Percentiles rank a stretch among this genome's conserved stretches.
Conservation (phyloP, 1,140 invertebrate species). For the Metaphire vulgaris region DNA sequence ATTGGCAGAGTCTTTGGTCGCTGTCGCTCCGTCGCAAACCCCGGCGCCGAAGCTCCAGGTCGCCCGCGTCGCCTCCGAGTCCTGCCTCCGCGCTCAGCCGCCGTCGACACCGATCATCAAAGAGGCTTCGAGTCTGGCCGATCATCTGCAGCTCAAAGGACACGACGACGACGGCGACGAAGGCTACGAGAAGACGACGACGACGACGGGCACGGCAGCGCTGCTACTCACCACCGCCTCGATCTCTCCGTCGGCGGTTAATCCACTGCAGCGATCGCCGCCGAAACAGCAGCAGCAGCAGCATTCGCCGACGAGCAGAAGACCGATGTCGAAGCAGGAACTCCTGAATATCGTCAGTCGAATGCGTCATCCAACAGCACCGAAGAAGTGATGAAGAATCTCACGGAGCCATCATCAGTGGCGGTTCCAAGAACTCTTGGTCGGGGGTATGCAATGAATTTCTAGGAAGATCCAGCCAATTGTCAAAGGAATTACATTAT, state of each 20-base stretch:
- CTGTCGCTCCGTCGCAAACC: background rate
- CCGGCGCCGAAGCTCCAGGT: background rate
- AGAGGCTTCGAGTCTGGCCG: background rate
- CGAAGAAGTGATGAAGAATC: too few relatives aligned
- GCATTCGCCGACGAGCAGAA: background rate
- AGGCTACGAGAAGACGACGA: background rate
- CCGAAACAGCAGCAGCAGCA: background rate
- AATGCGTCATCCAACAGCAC: background rate
- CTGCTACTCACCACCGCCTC: too few relatives aligned
- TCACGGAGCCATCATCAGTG: too few relatives aligned
- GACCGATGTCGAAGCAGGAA: background rate
- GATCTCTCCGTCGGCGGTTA: background rate
- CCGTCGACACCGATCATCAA: too few relatives aligned
- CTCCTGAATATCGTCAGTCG: background rate
- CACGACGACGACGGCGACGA: background rate
- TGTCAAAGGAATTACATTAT: too few relatives aligned
- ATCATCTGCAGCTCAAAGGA: background rate
- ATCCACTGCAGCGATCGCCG: background rate
- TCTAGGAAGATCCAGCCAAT: too few relatives aligned
- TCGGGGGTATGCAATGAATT: too few relatives aligned
- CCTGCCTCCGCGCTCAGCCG: background rate
- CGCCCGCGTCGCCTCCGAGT: background rate
- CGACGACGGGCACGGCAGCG: background rate
- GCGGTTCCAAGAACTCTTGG: too few relatives aligned
- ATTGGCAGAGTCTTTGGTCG: background rate